phyloP scores from a whole-genome alignment of 2,113 vertebrate species.

The Theristicus caerulescens region DNA sequence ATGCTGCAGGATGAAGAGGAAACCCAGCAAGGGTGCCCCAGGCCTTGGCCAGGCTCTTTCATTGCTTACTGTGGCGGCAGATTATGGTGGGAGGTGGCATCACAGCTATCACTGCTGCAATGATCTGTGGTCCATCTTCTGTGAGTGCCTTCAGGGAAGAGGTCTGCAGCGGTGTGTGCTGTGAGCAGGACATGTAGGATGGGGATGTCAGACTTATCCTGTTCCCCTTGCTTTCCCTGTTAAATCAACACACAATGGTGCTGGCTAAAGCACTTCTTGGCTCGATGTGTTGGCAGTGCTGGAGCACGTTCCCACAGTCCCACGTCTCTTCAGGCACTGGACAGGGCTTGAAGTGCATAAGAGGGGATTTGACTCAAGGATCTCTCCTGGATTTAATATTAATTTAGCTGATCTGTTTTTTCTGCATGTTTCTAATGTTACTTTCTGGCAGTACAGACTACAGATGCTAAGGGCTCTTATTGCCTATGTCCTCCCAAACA shows the following conservation, averaged over 20 bases:
- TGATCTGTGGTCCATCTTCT: not conserved
- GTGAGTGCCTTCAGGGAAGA: not conserved
- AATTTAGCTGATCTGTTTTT: not conserved
- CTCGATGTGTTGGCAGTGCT: not conserved
- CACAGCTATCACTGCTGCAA: not conserved
- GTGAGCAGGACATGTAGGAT: not conserved
- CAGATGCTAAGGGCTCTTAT: not conserved
- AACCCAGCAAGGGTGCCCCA: not conserved
- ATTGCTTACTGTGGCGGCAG: not conserved
- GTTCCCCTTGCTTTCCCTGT: not conserved
- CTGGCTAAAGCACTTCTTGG: not conserved
- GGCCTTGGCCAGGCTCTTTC: not conserved
- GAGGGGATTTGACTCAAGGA: not conserved
- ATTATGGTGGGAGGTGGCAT: not conserved
- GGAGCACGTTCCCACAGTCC: rapidly evolving
- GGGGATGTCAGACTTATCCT: not conserved
- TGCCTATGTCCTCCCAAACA: not conserved
- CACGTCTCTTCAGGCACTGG: rapidly evolving
- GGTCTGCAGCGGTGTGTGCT: not conserved
- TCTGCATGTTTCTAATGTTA: not conserved
- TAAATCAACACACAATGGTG: not conserved
- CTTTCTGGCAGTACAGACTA: not conserved
- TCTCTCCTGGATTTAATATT: not conserved
- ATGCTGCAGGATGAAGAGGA: not conserved
- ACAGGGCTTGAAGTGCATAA: not conserved